A percentile compares a stretch with the other conserved stretches of the same genome.
Conservation (phyloP, 1,140 invertebrate species). For the Ctenoplectra terminalis region DNA sequence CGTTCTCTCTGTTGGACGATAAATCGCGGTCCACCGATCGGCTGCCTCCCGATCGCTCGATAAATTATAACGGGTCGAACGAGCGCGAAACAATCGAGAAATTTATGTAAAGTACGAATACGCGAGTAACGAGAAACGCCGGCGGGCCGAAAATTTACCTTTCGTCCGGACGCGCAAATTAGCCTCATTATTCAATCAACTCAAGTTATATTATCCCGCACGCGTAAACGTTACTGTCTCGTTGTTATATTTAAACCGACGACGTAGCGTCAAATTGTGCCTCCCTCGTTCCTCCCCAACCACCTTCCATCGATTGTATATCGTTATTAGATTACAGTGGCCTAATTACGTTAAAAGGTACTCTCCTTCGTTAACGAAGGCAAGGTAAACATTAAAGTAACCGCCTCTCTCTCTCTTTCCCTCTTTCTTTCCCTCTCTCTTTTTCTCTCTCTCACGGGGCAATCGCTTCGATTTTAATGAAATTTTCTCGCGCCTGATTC, state of each 20-base stretch:
- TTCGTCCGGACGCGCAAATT: slow-evolving; percentile 21
- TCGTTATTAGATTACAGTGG: slow-evolving; percentile 28
- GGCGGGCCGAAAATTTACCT: slow-evolving; percentile 25
- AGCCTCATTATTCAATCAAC: slow-evolving; percentile 38
- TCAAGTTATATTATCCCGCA: slow-evolving; percentile 14
- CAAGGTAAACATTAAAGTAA: slow-evolving; percentile 37
- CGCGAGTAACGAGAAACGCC: background rate
- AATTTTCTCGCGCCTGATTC: slow-evolving; percentile 12
- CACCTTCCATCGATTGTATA: slow-evolving; percentile 23
- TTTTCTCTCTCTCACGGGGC: too few species aligned
- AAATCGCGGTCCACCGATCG: background rate
- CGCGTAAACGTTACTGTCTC: slow-evolving; percentile 21
- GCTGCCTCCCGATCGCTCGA: background rate
- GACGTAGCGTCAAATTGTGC: slow-evolving; percentile 18
- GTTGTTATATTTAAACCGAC: slow-evolving; percentile 28
- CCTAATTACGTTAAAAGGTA: slow-evolving; percentile 32
- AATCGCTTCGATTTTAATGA: slow-evolving; percentile 19
- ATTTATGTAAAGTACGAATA: slow-evolving; percentile 33
- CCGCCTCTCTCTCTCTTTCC: background rate
- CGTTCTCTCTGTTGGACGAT: background rate
- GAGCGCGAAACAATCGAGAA: slow-evolving; percentile 11
- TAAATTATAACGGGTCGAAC: slow-evolving; percentile 1
- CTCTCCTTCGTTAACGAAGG: slow-evolving; percentile 23
- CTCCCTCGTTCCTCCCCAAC: background rate
- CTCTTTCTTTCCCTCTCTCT: too few species aligned